These are phyloP conservation scores for Nycticryphes semicollaris DNA, from an alignment of 2,113 vertebrate genomes.

Conservation along the genomic window DNA sequence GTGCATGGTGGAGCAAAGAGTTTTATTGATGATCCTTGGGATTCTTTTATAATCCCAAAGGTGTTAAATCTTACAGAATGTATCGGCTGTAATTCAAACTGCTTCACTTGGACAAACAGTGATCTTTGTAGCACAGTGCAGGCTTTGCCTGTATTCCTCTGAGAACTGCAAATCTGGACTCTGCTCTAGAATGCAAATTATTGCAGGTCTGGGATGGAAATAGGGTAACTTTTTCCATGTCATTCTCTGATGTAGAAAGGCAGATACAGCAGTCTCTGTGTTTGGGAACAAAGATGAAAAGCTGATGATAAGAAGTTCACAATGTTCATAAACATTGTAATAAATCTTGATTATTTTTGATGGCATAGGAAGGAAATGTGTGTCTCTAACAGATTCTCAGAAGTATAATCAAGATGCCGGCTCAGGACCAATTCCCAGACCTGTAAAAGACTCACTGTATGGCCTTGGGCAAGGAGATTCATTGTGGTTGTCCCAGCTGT, in stretches of 20 bases:
- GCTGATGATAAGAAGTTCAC: not conserved
- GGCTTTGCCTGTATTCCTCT: constrained; percentile 16
- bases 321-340: not conserved
- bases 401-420: not conserved
- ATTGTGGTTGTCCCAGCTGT: not conserved
- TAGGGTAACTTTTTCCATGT: not conserved
- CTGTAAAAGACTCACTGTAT: not conserved
- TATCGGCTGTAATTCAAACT: constrained; percentile 34
- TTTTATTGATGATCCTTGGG: constrained; percentile 48
- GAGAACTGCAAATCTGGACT: constrained; percentile 39
- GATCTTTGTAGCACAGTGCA: not conserved
- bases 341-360: not conserved
- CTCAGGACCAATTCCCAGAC: not conserved
- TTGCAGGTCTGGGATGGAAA: not conserved
- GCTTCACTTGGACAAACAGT: constrained; percentile 35
- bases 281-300: not conserved
- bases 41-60: constrained; percentile 4
- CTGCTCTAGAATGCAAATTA: constrained; percentile 24
- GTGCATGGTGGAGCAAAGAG: not conserved
- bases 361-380: not conserved
- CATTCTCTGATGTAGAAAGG: not conserved
- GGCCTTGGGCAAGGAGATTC: not conserved
- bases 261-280: not conserved
- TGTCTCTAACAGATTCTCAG: not conserved
- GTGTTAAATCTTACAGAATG: constrained; percentile 12